Percentiles rank a stretch among this genome's conserved stretches.
Conservation (phyloP, 2,113 vertebrate genomes). For the Hemiscyllium ocellatum region DNA sequence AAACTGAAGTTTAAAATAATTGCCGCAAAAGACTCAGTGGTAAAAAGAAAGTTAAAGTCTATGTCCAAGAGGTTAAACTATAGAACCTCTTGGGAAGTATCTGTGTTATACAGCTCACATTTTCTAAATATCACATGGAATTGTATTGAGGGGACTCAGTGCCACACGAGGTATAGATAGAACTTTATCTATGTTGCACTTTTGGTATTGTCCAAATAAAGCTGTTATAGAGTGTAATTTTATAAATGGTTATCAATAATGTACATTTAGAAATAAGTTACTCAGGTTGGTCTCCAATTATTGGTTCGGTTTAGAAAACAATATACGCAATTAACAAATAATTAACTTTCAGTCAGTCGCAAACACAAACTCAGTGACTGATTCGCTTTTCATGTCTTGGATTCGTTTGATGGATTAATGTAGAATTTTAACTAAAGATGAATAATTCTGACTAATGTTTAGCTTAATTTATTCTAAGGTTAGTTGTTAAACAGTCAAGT, state of each 20-base stretch:
- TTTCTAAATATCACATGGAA: background rate
- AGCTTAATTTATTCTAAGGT: background rate
- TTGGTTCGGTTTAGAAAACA: background rate
- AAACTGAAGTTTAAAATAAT: background rate
- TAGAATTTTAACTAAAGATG: background rate
- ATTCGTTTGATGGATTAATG: background rate
- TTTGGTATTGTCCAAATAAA: background rate
- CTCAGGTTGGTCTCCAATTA: background rate
- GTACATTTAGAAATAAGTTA: background rate
- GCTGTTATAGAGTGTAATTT: background rate
- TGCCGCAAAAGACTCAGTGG: background rate
- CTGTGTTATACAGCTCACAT: background rate
- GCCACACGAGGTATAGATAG: too few relatives aligned
- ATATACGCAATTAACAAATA: background rate
- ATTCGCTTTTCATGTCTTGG: background rate
- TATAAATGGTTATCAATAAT: background rate
- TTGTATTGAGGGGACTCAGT: background rate
- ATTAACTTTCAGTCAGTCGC: background rate
- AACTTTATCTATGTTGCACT: background rate
- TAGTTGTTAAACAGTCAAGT: background rate
- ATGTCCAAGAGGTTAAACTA: background rate
- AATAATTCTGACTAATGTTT: background rate
- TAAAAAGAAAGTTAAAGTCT: background rate
- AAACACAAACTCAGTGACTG: background rate
- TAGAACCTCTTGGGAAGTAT: background rate